A percentile compares a stretch with the other conserved stretches of the same genome.
Evolutionary conservation across 2,113 vertebrate genomes (phyloP).

Genomic region (Pogonocichla stellata): DNA sequence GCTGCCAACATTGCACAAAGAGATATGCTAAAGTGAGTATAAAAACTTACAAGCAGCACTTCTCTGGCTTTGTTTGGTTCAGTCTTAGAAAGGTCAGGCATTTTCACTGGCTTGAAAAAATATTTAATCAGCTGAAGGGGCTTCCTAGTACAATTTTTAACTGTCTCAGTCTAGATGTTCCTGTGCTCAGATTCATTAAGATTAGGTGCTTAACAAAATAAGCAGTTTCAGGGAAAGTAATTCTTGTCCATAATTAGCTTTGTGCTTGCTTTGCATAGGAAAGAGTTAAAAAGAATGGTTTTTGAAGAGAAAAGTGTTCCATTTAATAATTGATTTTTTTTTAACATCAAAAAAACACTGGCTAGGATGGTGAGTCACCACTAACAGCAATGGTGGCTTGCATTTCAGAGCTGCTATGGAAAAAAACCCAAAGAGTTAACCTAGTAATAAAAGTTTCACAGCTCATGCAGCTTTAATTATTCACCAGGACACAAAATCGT

Average conservation of each 20-base stretch:
- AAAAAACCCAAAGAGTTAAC: background rate
- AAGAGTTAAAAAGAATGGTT: background rate
- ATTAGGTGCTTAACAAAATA: background rate
- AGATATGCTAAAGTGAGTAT: background rate
- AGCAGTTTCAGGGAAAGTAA: background rate
- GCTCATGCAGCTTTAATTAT: constrained; percentile 26
- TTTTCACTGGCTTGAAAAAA: background rate
- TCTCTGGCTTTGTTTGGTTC: background rate
- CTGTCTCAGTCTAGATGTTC: background rate
- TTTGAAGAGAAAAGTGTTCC: background rate
- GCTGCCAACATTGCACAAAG: background rate
- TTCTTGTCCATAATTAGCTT: background rate
- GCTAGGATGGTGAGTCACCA: background rate
- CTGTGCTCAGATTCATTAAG: background rate
- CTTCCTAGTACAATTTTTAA: background rate
- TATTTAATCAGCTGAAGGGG: background rate
- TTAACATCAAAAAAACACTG: background rate
- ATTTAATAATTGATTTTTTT: constrained; percentile 11
- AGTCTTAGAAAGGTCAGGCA: background rate
- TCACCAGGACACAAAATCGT: background rate
- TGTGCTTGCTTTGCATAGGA: background rate
- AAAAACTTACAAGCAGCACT: background rate
- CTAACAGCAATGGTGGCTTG: background rate
- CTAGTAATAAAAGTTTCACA: constrained; percentile 37
- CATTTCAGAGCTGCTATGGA: background rate